These are phyloP conservation scores for Tachuris rubrigastra DNA, from an alignment of 2,113 vertebrate species.

Conservation along the genomic window DNA sequence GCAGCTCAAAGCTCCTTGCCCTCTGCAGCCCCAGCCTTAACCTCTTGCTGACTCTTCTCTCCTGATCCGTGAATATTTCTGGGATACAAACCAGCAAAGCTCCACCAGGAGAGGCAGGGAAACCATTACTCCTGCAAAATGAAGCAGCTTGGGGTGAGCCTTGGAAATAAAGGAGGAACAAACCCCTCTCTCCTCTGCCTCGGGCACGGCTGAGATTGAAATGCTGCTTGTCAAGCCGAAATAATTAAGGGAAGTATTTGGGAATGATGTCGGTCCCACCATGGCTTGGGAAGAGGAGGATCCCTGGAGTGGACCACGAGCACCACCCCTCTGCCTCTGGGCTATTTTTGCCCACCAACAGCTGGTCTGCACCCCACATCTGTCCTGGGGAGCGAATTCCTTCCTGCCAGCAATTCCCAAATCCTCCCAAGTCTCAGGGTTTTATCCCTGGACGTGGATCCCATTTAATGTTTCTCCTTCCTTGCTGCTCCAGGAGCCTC, in stretches of 20 bases:
- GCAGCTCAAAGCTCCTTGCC: neutral
- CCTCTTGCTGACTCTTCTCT: neutral
- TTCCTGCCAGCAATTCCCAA: neutral
- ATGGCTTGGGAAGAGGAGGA: rapidly evolving
- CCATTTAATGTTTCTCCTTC: neutral
- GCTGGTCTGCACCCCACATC: too few relatives aligned
- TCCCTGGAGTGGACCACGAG: neutral
- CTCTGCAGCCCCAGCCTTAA: neutral
- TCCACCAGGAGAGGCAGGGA: neutral
- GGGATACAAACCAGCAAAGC: neutral
- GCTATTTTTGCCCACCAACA: rapidly evolving
- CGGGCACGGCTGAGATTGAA: neutral
- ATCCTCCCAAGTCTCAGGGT: rapidly evolving
- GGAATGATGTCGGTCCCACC: neutral
- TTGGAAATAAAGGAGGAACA: neutral
- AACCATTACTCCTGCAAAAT: neutral
- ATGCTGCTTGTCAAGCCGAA: neutral
- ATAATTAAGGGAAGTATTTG: neutral
- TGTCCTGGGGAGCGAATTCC: neutral
- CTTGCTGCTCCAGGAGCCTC: neutral
- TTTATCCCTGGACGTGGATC: neutral
- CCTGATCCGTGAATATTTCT: neutral
- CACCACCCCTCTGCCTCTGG: neutral
- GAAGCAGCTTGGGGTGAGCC: neutral
- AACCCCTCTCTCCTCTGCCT: neutral